Evolutionary conservation across 64 coral and sea anemone species (phyloP).

Genomic region (Actinia tenebrosa): DNA sequence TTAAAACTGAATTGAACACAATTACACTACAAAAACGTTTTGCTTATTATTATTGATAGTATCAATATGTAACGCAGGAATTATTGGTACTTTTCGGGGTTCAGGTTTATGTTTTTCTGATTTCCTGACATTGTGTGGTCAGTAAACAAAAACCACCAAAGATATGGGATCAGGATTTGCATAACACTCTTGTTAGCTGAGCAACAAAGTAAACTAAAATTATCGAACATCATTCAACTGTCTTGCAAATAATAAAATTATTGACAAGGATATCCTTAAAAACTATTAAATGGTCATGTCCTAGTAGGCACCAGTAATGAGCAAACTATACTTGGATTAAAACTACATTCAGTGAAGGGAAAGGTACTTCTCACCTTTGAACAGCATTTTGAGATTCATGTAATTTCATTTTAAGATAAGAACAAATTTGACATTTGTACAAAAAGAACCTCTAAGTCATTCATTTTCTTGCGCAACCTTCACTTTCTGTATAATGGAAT

Average conservation of each 20-base stretch:
- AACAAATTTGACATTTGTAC: neutral
- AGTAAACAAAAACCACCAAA: too few species aligned
- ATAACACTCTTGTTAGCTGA: neutral
- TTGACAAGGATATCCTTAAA: neutral
- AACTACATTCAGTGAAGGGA: neutral
- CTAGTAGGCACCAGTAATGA: neutral
- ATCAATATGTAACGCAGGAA: too few species aligned
- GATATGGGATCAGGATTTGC: neutral
- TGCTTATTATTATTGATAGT: too few species aligned
- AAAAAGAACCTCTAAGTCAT: neutral
- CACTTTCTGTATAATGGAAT: neutral
- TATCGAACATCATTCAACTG: neutral
- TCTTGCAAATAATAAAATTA: neutral
- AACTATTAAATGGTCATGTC: neutral
- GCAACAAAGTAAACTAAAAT: constrained; percentile 9
- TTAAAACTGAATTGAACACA: too few species aligned
- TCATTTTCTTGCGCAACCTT: neutral
- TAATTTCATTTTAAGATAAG: too few species aligned
- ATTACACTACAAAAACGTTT: too few species aligned
- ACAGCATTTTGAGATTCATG: too few species aligned
- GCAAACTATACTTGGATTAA: neutral
- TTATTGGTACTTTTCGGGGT: too few species aligned
- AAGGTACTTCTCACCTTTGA: neutral
- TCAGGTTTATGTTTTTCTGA: too few species aligned
- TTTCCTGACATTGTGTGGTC: neutral